phyloP scores from a whole-genome alignment of 2,797 vertebrate genomes.

The Cygnus olor region DNA sequence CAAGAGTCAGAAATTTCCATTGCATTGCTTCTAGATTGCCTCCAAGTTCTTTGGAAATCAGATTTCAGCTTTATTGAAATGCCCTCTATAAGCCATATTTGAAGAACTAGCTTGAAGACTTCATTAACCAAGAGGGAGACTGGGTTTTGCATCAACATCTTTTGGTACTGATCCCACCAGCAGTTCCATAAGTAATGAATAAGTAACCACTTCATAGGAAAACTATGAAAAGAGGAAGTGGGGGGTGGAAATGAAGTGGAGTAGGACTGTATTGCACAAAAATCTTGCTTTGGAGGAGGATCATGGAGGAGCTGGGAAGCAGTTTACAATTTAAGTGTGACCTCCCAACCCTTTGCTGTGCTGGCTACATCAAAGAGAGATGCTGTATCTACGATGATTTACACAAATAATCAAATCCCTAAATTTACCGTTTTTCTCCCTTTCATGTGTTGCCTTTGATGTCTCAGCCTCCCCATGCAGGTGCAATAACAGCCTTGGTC shows the following conservation, averaged over 20 bases:
- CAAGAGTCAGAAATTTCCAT: not conserved
- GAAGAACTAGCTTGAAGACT: not conserved
- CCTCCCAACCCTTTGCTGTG: not conserved
- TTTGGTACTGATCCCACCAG: not conserved
- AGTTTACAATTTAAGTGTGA: not conserved
- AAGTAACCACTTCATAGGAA: not conserved
- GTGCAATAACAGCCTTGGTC: slow-evolving; percentile 1
- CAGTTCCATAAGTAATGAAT: not conserved
- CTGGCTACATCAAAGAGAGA: slow-evolving; percentile 60
- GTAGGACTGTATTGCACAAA: not conserved
- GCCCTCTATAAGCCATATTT: not conserved
- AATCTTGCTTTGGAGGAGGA: not conserved
- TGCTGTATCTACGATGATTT: not conserved
- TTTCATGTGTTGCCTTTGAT: slow-evolving; percentile 61
- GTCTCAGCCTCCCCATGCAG: not conserved
- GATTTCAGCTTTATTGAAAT: not conserved
- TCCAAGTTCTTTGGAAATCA: not conserved
- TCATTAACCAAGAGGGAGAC: not conserved
- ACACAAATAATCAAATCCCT: slow-evolving; percentile 49
- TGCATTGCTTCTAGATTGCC: not conserved
- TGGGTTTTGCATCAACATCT: not conserved
- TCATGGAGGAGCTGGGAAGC: not conserved
- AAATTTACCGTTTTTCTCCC: not conserved
- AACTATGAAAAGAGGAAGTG: not conserved
- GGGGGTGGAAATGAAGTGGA: not conserved